A percentile compares a stretch with the other conserved stretches of the same genome.
Conservation (phyloP, 1,140 invertebrate genomes). For the Agrilus planipennis region DNA sequence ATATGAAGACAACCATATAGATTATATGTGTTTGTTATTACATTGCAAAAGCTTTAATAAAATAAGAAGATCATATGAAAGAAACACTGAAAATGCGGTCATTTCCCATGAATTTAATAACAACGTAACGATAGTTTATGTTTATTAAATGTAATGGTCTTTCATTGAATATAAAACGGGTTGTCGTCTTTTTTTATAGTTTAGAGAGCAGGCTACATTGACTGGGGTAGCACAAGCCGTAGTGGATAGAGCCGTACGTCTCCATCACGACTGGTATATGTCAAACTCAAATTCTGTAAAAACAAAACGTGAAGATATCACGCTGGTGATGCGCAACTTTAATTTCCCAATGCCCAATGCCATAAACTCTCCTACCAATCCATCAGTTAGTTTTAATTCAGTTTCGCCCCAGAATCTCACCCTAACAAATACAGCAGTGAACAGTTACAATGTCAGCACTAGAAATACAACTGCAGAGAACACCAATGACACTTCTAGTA, state of each 20-base stretch:
- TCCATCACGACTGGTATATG: constrained; percentile 73
- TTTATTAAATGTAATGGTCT: no score
- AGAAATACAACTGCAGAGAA: constrained; percentile 22
- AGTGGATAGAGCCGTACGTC: constrained; percentile 70
- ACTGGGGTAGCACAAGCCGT: constrained; percentile 77
- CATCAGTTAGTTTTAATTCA: constrained; percentile 46
- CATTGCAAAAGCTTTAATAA: no score
- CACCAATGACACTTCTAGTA: constrained; percentile 26
- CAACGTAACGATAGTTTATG: no score
- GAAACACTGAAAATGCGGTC: no score
- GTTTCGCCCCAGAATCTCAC: constrained; percentile 22
- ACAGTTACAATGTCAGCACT: constrained; percentile 15
- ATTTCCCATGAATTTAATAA: no score
- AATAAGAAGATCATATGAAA: no score
- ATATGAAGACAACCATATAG: no score
- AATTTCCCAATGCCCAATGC: constrained; percentile 64
- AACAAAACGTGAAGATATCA: constrained; percentile 63
- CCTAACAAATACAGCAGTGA: constrained; percentile 14
- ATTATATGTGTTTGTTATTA: no score
- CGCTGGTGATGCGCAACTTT: constrained; percentile 75
- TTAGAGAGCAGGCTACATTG: constrained; percentile 65
- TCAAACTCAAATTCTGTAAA: constrained; percentile 40
- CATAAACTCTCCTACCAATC: constrained; percentile 38
- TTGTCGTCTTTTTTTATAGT: constrained; percentile 47
- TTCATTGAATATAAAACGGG: no score